Base-by-base conservation (phyloP, 2,113 vertebrate genomes). In the Halcyon senegalensis region DNA sequence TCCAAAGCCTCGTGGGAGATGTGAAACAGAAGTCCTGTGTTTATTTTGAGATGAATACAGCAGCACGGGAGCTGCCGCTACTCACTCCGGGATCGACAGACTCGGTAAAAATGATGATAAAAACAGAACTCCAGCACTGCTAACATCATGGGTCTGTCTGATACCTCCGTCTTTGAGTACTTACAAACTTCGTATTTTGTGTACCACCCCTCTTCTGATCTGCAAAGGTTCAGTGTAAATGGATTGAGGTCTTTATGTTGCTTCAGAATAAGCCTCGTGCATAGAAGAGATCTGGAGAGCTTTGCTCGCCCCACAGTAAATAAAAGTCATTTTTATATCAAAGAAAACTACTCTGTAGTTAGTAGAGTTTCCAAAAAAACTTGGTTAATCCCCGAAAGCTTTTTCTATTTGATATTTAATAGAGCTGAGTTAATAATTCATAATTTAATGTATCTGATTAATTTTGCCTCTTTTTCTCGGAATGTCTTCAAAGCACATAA, bases 361-460 rank as follows among this genome's bases (percentile, higher is more conserved):
- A 31, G 59, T 2, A 66, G 76, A 90, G 51, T 75, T 72, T 87
- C 79, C 55, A 31, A 92, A 67, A 67, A 92, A 92, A 39, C 50
- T 51, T 16, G 35, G 72, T 64, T 97, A 90, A 95, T 90, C 37
- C 56, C 55, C 58, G 90, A 95, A 74, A 55, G 69, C 76, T 89
- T 89, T 39, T 92, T 84, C 76, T 91, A 48, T 78, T 92, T 92
- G 86, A 89, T 89, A 79, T 68, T 96, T 96, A 93, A 95, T 93
- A 96, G 90, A 89, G 44, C 69, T 8, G 83, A 93, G 90, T 96
- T 96, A 96, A 97, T 96, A 97, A 96, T 97, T 96, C 86, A 95
- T 96, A 89, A 93, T 95, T 95, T 96, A 93, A 96, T 93, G 89
- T 92, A 90, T 89, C 89, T 96, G 94, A 97, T 97, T 95, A 96